A percentile compares a stretch with the other conserved stretches of the same genome.
Conservation (phyloP, 2,797 vertebrate genomes). For the Pipistrellus kuhlii region DNA sequence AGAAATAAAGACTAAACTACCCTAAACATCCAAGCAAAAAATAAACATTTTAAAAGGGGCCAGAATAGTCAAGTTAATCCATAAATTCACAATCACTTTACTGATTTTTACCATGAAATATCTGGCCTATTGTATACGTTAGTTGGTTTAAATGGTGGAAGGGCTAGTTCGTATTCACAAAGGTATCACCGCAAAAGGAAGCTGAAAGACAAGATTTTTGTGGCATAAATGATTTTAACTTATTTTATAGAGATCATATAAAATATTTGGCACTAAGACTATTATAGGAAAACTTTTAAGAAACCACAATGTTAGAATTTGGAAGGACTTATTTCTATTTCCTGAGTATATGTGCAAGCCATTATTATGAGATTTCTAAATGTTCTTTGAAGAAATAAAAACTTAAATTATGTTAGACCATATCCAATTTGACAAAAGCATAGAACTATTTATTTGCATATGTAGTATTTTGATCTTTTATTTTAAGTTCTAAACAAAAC, state of each 20-base stretch:
- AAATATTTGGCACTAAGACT: background rate
- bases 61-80: background rate
- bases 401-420: background rate
- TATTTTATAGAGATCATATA: background rate
- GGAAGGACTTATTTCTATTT: conserved; percentile 10
- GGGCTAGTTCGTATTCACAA: background rate
- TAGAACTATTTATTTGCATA: background rate
- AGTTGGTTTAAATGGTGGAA: background rate
- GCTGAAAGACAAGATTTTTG: background rate
- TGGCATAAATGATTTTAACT: background rate
- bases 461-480: background rate
- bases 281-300: background rate
- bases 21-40: background rate
- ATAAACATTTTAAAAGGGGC: background rate
- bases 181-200: background rate
- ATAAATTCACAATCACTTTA: background rate
- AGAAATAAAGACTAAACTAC: background rate
- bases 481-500: background rate
- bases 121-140: background rate
- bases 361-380: background rate
- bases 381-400: conserved; percentile 27
- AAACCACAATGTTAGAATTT: background rate
- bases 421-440: background rate
- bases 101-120: background rate
- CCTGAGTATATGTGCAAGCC: background rate